These are phyloP conservation scores for Synodontis membranacea DNA, from an alignment of 2,113 vertebrate genomes.

Conservation along the genomic window DNA sequence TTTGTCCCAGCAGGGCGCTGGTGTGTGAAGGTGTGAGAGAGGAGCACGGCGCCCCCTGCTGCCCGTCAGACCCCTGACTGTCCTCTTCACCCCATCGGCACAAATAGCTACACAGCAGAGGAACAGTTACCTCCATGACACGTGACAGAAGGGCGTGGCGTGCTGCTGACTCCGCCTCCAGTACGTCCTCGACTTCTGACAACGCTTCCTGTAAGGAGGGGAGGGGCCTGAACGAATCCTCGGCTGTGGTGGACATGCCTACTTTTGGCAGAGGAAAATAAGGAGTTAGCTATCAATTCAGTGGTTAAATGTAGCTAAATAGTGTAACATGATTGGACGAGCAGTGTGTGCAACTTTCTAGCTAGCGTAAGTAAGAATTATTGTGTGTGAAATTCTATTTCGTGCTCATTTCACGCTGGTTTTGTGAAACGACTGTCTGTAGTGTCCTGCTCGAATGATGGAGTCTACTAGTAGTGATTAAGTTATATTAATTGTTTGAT, in stretches of 20 bases:
- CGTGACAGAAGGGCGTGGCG: constrained; percentile 84
- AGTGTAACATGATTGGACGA: background rate
- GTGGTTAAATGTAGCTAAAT: background rate
- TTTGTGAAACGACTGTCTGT: too few relatives aligned
- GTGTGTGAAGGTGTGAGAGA: constrained; percentile 81
- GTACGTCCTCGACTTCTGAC: constrained; percentile 84
- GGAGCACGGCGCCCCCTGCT: constrained; percentile 72
- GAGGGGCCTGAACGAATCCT: constrained; percentile 80
- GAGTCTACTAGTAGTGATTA: too few relatives aligned
- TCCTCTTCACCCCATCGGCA: constrained; percentile 84
- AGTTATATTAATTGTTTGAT: too few relatives aligned
- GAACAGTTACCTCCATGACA: constrained; percentile 87
- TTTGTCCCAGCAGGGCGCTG: constrained; percentile 86
- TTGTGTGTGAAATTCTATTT: too few relatives aligned
- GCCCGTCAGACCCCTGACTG: constrained; percentile 72
- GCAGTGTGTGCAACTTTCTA: background rate
- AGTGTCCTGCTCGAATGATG: too few relatives aligned
- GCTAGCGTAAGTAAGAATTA: background rate
- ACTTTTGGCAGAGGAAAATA: constrained; percentile 66
- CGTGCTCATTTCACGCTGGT: too few relatives aligned
- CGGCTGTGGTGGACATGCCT: constrained; percentile 74
- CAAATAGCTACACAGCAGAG: constrained; percentile 91
- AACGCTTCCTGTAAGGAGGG: constrained; percentile 84
- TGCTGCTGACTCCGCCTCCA: constrained; percentile 76
- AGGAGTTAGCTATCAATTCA: background rate